A percentile compares a stretch with the other conserved stretches of the same genome.
Conservation (phyloP, 2,888 invertebrate genomes). For the Pammene fasciana region DNA sequence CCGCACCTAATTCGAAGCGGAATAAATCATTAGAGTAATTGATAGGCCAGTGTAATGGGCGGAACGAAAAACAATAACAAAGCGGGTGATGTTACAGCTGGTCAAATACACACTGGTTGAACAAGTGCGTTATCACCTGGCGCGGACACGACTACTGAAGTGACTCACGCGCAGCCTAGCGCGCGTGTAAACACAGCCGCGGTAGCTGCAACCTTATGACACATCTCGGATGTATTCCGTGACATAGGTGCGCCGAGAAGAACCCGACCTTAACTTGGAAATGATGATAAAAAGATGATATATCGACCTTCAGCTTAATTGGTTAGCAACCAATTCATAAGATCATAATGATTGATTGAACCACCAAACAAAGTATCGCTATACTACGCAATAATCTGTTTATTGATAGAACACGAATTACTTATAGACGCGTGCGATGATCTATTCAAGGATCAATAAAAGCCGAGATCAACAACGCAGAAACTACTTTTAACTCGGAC, state of each 20-base stretch:
- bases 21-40: constrained; percentile 48
- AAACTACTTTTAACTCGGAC: constrained; percentile 25
- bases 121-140: constrained; percentile 69
- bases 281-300: constrained; percentile 44
- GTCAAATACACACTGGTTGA: constrained; percentile 64
- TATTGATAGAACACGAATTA: constrained; percentile 33
- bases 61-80: constrained; percentile 45
- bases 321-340: constrained; percentile 17
- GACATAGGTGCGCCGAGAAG: constrained; percentile 60
- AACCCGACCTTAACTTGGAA: constrained; percentile 34
- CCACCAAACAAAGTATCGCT: constrained; percentile 9
- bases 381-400: constrained; percentile 24
- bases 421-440: constrained; percentile 17
- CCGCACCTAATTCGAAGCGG: constrained; percentile 48
- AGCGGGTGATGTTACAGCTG: constrained; percentile 49
- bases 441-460: constrained; percentile 38
- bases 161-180: constrained; percentile 75
- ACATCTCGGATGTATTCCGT: constrained; percentile 64
- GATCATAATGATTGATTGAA: constrained; percentile 7
- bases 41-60: constrained; percentile 41
- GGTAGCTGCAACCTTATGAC: constrained; percentile 63
- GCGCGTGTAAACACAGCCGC: constrained; percentile 71
- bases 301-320: constrained; percentile 32
- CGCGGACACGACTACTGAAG: constrained; percentile 53
- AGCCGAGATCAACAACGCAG: constrained; percentile 23